Percentiles rank a stretch among this genome's conserved stretches.
These are phyloP conservation scores for Sorex araneus DNA, from an alignment of 2,113 vertebrate genomes.

Conservation along the genomic window DNA sequence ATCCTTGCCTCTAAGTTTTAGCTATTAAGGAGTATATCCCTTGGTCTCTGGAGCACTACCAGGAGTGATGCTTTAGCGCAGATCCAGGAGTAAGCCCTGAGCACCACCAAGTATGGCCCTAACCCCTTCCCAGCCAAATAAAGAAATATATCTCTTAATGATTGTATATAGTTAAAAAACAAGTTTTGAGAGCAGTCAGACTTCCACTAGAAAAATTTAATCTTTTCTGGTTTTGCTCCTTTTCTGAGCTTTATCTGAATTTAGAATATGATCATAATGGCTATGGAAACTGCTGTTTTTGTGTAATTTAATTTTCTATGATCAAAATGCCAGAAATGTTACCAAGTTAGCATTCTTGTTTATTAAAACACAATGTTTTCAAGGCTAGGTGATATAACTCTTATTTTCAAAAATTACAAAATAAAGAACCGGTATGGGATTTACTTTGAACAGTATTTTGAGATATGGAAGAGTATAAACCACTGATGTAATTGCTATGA, in stretches of 20 bases:
- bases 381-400: constrained; percentile 29
- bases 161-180: not conserved
- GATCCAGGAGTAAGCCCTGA: too few species aligned
- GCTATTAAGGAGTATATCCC: too few species aligned
- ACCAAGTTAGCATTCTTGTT: constrained; percentile 57
- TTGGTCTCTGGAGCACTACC: too few species aligned
- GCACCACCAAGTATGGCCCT: too few species aligned
- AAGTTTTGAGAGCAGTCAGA: not conserved
- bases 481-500: constrained; percentile 70
- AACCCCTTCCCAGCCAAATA: too few species aligned
- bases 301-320: constrained; percentile 42
- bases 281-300: constrained; percentile 12
- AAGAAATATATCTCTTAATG: not conserved
- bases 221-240: constrained; percentile 23
- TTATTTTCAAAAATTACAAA: constrained; percentile 65
- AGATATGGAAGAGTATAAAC: constrained; percentile 50
- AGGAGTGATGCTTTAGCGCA: too few species aligned
- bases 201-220: not conserved
- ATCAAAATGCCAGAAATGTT: constrained; percentile 61
- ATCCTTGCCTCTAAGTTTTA: too few species aligned
- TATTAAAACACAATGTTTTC: constrained; percentile 21
- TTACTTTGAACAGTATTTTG: not conserved
- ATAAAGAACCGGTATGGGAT: constrained; percentile 49
- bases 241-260: constrained; percentile 33
- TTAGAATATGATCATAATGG: not conserved